A percentile compares a stretch with the other conserved stretches of the same genome.
Evolutionary conservation across 2,797 vertebrate species (phyloP).

Genomic region (Fringilla coelebs): DNA sequence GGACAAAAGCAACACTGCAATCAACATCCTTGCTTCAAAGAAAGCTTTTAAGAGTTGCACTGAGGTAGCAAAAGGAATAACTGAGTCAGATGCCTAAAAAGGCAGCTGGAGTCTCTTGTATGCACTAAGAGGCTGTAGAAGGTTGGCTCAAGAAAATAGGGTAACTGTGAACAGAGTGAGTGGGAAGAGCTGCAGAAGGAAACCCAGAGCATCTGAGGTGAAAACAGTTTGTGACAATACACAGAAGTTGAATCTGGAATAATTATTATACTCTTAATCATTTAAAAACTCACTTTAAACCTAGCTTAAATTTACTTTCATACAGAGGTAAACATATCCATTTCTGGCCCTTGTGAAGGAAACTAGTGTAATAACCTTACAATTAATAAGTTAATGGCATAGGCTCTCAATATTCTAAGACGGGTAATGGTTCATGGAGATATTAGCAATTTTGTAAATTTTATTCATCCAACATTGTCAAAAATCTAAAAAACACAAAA

Average conservation of each 20-base stretch:
- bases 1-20: background rate
- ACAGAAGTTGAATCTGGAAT: background rate
- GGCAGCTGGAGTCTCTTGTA: rapidly evolving
- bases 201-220: background rate
- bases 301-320: background rate
- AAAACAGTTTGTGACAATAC: background rate
- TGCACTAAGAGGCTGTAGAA: background rate
- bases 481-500: background rate
- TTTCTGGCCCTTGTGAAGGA: background rate
- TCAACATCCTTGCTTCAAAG: background rate
- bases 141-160: background rate
- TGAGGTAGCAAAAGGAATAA: background rate
- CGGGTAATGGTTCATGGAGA: background rate
- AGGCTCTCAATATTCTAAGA: background rate
- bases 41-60: background rate
- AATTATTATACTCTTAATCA: background rate
- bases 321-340: background rate
- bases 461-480: background rate
- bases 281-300: background rate
- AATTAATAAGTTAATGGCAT: background rate
- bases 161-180: background rate
- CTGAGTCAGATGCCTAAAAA: background rate
- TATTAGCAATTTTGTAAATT: background rate
- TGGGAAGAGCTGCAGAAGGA: background rate
- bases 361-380: background rate